Conservation (phyloP, 1,140 invertebrate genomes). For the Colletes gigas region DNA sequence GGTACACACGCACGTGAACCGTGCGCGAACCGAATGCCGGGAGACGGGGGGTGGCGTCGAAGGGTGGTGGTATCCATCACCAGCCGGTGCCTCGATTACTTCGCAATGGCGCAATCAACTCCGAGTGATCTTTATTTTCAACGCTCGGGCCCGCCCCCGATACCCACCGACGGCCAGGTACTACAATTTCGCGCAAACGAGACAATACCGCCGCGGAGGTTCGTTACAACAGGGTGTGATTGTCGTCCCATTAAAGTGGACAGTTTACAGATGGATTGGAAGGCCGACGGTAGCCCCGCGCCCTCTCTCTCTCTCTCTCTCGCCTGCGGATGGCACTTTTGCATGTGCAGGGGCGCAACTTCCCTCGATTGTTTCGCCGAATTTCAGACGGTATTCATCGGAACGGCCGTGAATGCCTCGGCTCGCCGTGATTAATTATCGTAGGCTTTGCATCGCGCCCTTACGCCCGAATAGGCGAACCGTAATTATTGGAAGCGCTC, state of each 20-base stretch:
- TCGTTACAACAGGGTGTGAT: constrained; percentile 78
- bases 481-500: constrained; percentile 39
- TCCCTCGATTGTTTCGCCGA: constrained; percentile 47
- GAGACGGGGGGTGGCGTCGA: background rate
- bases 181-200: constrained; percentile 75
- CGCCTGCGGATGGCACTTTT: constrained; percentile 50
- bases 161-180: constrained; percentile 70
- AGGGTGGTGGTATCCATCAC: constrained; percentile 33
- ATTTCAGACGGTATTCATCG: constrained; percentile 48
- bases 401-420: constrained; percentile 15
- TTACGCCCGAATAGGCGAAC: background rate
- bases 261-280: constrained; percentile 79
- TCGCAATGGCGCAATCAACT: constrained; percentile 73
- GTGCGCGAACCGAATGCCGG: background rate
- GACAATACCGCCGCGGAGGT: constrained; percentile 73
- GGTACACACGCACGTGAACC: background rate
- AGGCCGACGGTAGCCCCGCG: constrained; percentile 50
- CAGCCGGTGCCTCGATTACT: constrained; percentile 61
- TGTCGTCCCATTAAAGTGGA: constrained; percentile 80
- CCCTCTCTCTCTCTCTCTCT: background rate
- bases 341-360: constrained; percentile 52
- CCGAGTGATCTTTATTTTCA: constrained; percentile 77
- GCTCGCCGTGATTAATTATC: constrained; percentile 46
- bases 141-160: constrained; percentile 43
- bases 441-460: constrained; percentile 16